Conservation (phyloP, 2,113 vertebrate species). For the Sinocyclocheilus anophthalmus region DNA sequence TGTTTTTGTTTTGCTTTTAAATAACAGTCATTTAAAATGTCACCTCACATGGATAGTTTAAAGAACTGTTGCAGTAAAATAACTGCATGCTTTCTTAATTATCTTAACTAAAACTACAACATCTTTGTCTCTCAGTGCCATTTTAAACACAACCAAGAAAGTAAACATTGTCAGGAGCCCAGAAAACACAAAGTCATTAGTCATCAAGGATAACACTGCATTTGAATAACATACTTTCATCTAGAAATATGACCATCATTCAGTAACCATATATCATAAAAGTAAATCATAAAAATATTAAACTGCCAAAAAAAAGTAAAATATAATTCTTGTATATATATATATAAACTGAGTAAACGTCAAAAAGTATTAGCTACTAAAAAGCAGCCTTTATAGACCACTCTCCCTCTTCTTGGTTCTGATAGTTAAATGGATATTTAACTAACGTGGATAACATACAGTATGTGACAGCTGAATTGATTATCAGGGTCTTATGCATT, state of each 20-base stretch:
- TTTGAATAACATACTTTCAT: not conserved
- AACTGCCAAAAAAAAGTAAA: not conserved
- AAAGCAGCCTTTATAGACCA: not conserved
- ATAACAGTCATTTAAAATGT: constrained; percentile 16
- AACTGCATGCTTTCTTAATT: constrained; percentile 12
- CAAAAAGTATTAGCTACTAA: too few species aligned
- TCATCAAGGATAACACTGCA: not conserved
- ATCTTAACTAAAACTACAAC: constrained; percentile 8
- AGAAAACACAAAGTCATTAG: constrained; percentile 31
- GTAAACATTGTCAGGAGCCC: constrained; percentile 1
- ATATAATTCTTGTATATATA: not conserved
- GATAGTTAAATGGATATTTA: not conserved
- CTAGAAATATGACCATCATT: not conserved
- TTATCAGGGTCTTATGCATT: constrained; percentile 31
- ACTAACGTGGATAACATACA: not conserved
- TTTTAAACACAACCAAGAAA: constrained; percentile 22
- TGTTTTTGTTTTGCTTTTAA: not conserved
- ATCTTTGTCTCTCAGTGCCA: not conserved
- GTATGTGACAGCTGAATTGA: constrained; percentile 12
- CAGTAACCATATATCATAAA: not conserved
- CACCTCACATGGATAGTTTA: not conserved
- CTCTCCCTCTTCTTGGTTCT: not conserved
- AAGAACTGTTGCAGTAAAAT: not conserved
- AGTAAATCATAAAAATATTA: not conserved
- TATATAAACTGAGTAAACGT: not conserved